phyloP scores from a whole-genome alignment of 2,888 invertebrate species.

The Lysandra coridon region DNA sequence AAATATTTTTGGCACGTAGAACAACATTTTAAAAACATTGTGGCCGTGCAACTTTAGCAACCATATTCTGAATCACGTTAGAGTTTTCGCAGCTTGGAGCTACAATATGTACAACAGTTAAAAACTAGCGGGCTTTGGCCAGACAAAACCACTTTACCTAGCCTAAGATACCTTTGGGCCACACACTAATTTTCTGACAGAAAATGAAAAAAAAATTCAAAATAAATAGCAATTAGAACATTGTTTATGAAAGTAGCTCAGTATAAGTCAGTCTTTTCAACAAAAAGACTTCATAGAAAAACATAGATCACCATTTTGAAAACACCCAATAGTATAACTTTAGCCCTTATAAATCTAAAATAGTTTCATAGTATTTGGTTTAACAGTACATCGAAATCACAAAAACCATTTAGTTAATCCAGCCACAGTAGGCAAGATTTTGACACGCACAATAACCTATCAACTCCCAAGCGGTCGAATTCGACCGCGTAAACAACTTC shows the following conservation, averaged over 20 bases:
- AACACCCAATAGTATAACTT: background rate
- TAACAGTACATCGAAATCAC: background rate
- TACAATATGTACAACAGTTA: background rate
- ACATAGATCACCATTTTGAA: background rate
- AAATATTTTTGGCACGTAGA: background rate
- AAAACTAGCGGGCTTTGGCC: background rate
- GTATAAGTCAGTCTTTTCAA: constrained; percentile 1
- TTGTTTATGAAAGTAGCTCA: background rate
- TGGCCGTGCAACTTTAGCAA: background rate
- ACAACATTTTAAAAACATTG: background rate
- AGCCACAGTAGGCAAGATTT: background rate
- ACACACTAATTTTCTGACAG: background rate
- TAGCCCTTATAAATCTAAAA: background rate
- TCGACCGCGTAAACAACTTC: too few species aligned
- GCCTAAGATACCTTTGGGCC: background rate
- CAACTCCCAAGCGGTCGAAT: too few species aligned
- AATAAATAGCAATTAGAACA: background rate
- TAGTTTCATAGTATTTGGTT: constrained; percentile 18
- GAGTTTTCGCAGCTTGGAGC: background rate
- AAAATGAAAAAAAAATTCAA: background rate
- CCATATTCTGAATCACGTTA: background rate
- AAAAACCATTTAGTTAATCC: constrained; percentile 10
- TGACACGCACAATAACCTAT: background rate
- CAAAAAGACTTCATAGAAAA: background rate
- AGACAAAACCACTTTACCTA: background rate